Conservation (phyloP, 2,888 invertebrate genomes). For the Netelia melanura region DNA sequence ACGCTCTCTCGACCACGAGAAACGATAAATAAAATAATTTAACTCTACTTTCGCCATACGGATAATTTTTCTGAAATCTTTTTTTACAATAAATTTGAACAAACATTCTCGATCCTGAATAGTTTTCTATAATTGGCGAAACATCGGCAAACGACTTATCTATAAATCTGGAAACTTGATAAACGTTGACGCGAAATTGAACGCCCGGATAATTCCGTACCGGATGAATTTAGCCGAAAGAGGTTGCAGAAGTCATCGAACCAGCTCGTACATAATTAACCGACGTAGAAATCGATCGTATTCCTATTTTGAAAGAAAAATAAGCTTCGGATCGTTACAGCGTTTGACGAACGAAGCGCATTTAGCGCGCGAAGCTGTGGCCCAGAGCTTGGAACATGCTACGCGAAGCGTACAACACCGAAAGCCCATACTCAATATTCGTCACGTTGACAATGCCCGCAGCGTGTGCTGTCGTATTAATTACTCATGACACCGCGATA, state of each 20-base stretch:
- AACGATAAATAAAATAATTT: too few species aligned
- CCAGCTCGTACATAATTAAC: slow-evolving; percentile 2
- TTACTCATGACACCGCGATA: slow-evolving; percentile 72
- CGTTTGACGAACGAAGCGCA: not conserved
- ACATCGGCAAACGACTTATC: too few species aligned
- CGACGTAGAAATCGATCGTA: not conserved
- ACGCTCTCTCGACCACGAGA: not conserved
- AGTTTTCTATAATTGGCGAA: not conserved
- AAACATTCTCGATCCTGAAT: too few species aligned
- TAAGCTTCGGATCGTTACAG: not conserved
- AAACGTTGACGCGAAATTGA: too few species aligned
- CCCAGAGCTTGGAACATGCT: not conserved
- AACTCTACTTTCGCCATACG: too few species aligned
- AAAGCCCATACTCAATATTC: slow-evolving; percentile 57
- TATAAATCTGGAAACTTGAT: too few species aligned
- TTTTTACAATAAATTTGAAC: not conserved
- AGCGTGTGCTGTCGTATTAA: slow-evolving; percentile 83
- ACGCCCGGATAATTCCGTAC: not conserved
- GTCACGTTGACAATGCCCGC: slow-evolving; percentile 85
- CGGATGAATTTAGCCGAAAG: not conserved
- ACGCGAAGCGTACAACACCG: not conserved
- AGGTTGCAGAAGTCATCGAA: not conserved
- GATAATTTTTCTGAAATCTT: too few species aligned
- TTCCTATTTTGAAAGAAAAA: not conserved
- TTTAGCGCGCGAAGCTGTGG: not conserved